Evolutionary conservation across 2,113 vertebrate genomes (phyloP), one percentile per base, ranked within the genome.

Genomic region (Toxotes jaculatrix): DNA sequence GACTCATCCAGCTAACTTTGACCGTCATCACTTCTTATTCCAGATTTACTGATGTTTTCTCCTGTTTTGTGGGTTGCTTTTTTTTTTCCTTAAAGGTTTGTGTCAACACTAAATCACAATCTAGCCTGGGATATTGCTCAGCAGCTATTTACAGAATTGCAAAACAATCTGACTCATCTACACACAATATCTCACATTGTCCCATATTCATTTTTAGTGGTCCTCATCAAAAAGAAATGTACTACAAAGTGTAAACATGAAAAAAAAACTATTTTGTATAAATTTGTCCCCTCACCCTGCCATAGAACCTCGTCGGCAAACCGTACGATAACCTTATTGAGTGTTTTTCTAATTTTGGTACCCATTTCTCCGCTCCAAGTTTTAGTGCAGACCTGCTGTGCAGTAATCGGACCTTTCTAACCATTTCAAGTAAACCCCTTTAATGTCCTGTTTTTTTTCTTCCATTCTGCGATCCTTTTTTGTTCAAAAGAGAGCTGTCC

Each of bases 111-210:
- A 92, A 90, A 88, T 84, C 88, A 90, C 90, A 89, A 88, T 86
- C 89, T 90, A 93, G 89, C 84, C 88, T 90, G 86, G 85, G 93
- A 90, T 93, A 94, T 94, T 94, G 90, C 92, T 93, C 88, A 85
- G 89, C 93, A 87, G 89, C 94, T 94, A 95, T 94, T 87, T 94
- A 95, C 90, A 94, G 80, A 94, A 88, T 90, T 91, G 92, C 89
- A 89, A 93, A 89, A 89, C 70, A 57, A 92, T 74, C 67, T 65
- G 85, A 93, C 82, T 82, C 88, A 89, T 90, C 90, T 92, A 93
- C 83, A 91, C 79, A 90, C 88, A 62, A 77, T 67, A 84, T 75
- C 82, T 92, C 92, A 87, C 91, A 93, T 89, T 85, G 89, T 89
- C 88, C 77, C 73, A 47, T 84, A 71, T 86, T 91, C 74, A 84